Conservation (phyloP, 2,888 invertebrate genomes). For the Callyntrura guangdongensis region DNA sequence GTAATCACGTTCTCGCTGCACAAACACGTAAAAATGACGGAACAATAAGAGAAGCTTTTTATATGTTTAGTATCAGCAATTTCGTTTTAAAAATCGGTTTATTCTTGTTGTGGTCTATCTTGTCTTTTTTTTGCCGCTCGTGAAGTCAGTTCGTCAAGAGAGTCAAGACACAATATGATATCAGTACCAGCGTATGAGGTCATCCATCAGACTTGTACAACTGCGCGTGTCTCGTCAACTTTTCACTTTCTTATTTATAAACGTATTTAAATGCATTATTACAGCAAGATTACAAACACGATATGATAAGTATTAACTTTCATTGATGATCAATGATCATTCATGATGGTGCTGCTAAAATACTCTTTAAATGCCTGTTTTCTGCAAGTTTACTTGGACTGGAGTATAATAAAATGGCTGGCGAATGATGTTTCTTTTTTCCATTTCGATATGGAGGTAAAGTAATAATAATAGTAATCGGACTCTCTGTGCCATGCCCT, state of each 20-base stretch:
- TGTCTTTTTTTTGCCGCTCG: too few species aligned
- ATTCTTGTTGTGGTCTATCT: too few species aligned
- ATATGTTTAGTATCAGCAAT: not conserved
- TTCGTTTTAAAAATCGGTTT: not conserved
- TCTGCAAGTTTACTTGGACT: not conserved
- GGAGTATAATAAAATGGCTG: not conserved
- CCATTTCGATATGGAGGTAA: constrained; percentile 12
- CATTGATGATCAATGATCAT: too few species aligned
- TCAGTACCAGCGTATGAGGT: constrained; percentile 53
- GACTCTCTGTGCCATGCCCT: constrained; percentile 68
- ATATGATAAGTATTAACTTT: constrained; percentile 29
- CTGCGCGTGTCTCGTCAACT: constrained; percentile 70
- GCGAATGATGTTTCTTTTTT: constrained; percentile 24
- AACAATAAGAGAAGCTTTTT: constrained; percentile 33
- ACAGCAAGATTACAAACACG: constrained; percentile 20
- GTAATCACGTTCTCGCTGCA: constrained; percentile 29
- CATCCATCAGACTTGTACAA: constrained; percentile 49
- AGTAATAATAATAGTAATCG: constrained; percentile 56
- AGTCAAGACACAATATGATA: constrained; percentile 25
- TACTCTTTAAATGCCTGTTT: constrained; percentile 69
- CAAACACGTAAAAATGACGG: not conserved
- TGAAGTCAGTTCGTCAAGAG: constrained; percentile 10
- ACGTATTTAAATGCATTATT: not conserved
- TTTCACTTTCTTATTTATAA: constrained; percentile 55
- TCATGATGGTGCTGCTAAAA: constrained; percentile 32